Evolutionary conservation across 2,113 vertebrate genomes (phyloP), one percentile per base, ranked within the genome.

Genomic region (Hippolais icterina): DNA sequence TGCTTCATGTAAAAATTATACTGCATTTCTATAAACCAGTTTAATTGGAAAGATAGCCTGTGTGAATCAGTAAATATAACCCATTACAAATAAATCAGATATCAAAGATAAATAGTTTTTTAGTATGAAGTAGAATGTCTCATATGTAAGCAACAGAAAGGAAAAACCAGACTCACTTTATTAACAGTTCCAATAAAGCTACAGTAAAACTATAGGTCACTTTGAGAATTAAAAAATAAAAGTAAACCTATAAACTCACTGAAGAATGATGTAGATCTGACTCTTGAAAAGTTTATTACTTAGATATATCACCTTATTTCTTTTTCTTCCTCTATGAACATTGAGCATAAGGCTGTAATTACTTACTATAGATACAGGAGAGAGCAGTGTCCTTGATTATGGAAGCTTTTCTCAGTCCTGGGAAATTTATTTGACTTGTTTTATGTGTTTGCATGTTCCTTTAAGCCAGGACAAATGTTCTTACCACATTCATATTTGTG

Each of bases 361-460:
- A 37, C 24, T 90, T 75, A 65, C 33, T 79, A 47, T 0, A 53
- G 65, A 81, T 41, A 21, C 44, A 47, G 57, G 28, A 81, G 23
- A 89, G 42, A 81, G 54, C 21, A 29, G 35, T 33, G 44, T 61
- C 83, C 65, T 89, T 74, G 31, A 74, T 91, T 90, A 85, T 52
- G 33, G 64, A 93, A 78, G 71, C 22, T 80, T 87, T 94, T 71
- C 71, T 85, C 87, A 92, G 29, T 47, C 60, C 72, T 29, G 60
- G 68, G 82, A 95, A 94, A 66, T 89, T 65, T 94, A 90, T 89
- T 91, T 89, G 22, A 82, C 81, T 83, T 65, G 37, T 61, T 89
- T 89, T 65, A 90, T 57, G 65, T 47, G 41, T 89, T 72, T 84
- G 71, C 47, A 72, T 65, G 50, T 74, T 95, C n/a, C 47, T 64